Evolutionary conservation across 2,888 invertebrate species (phyloP), one percentile per base, ranked within the genome.

Genomic region (Abrostola triplasia): DNA sequence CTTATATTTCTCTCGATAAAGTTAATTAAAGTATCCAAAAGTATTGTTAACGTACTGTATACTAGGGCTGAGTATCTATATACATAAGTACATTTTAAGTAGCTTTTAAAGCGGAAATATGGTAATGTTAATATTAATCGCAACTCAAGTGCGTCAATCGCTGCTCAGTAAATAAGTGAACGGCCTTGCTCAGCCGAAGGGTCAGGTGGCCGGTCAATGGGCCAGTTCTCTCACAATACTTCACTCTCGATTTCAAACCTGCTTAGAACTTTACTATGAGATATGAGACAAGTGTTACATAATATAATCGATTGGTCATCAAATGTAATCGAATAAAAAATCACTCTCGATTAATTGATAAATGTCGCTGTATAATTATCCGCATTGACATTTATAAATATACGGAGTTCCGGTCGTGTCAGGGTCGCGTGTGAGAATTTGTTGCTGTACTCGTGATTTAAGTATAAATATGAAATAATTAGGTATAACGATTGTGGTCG

Each of bases 121-220:
- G 44, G 24, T 24, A 24, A 9, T 24, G 24, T 47, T 47, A 24
- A 47, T 24, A 67, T 62, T 44, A 51, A 61, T 57, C 44, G 40
- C 56, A 58, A 44, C 38, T 56, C 56, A 49, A 57, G 54, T 68
- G 51, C 42, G 60, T 73, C 68, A 59, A 36, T 61, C 38, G 35
- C n/a, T 13, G 40, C 52, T 54, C 57, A 72, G 59, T 49, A 41
- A 69, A 63, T 80, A 82, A 87, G 86, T 82, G 86, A 83, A 84
- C 86, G 90, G 84, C 92, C 92, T 92, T 92, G 92, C 85, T 69
- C 72, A 73, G 59, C 59, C 57, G 66, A 83, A 88, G 90, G 90
- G 90, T 91, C 91, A 91, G 84, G 79, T 82, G 81, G 75, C 56
- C 89, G 91, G 90, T 90, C 91, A 89, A 81, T 88, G 91, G 90